Percentiles rank a stretch among this genome's conserved stretches.
phyloP scores from a whole-genome alignment of 2,888 invertebrate species.

The Micoletzkya japonica region DNA sequence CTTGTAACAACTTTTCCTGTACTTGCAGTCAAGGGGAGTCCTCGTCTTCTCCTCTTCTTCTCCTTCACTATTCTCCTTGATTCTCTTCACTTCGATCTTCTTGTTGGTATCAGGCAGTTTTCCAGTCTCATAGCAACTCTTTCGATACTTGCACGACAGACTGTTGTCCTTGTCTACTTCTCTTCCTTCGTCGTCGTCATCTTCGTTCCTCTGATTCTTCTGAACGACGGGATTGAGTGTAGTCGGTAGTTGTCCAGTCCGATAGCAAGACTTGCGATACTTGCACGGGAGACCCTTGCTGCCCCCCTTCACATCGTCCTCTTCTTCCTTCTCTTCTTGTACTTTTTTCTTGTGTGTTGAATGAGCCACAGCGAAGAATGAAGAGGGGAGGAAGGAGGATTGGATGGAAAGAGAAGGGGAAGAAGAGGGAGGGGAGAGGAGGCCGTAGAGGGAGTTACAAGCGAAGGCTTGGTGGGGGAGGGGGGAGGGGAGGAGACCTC shows the following conservation, averaged over 20 bases:
- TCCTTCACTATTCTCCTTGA: no score
- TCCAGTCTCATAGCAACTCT: constrained; percentile 56
- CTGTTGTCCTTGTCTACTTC: constrained; percentile 13
- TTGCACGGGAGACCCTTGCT: no score
- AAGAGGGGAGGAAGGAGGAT: neutral
- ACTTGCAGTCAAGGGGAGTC: no score
- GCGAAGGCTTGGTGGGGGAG: constrained; percentile 13
- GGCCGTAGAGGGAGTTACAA: neutral
- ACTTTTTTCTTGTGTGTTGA: neutral
- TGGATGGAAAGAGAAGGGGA: neutral
- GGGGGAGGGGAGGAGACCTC: constrained; percentile 13
- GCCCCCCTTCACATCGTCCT: constrained; percentile 8
- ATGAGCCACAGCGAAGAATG: constrained; percentile 13
- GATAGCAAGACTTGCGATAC: constrained; percentile 51
- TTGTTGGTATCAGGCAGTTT: constrained; percentile 42
- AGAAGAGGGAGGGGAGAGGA: neutral
- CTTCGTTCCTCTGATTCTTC: constrained; percentile 4
- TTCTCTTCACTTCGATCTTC: constrained; percentile 10
- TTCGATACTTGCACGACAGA: constrained; percentile 52
- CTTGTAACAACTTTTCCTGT: no score
- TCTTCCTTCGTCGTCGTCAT: constrained; percentile 20
- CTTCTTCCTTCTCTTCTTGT: constrained; percentile 30
- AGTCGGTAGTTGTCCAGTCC: constrained; percentile 31
- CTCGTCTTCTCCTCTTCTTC: no score
- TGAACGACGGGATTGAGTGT: constrained; percentile 13